These are phyloP conservation scores for Ephydatia muelleri DNA, from an alignment of 37 sponge, comb jelly and placozoan species.

Conservation along the genomic window DNA sequence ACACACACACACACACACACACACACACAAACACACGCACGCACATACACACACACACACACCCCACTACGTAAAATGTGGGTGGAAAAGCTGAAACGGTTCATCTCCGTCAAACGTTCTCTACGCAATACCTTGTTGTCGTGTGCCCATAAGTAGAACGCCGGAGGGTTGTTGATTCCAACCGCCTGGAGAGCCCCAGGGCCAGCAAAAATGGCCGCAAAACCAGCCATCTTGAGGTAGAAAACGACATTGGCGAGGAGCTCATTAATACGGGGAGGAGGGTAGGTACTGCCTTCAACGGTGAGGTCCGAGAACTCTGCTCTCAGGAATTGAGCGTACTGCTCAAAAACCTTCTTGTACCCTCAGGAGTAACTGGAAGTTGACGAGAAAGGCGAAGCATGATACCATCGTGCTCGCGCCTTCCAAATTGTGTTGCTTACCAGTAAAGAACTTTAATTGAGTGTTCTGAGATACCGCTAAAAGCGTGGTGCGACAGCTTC, in stretches of 20 bases:
- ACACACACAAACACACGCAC: too few relatives aligned
- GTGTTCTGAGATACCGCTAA: not conserved
- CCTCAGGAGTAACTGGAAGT: constrained; percentile 80
- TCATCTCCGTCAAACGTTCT: not conserved
- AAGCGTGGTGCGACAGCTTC: not conserved
- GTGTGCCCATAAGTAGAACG: constrained; percentile 70
- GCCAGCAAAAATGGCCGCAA: constrained; percentile 53
- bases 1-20: not conserved
- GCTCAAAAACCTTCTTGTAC: constrained; percentile 89
- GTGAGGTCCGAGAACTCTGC: constrained; percentile 73
- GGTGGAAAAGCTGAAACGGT: not conserved
- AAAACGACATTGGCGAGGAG: constrained; percentile 52
- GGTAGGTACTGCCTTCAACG: constrained; percentile 81
- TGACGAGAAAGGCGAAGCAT: not conserved
- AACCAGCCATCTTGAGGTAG: constrained; percentile 40
- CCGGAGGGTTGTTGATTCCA: constrained; percentile 62
- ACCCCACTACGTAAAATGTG: too few relatives aligned
- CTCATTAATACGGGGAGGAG: constrained; percentile 61
- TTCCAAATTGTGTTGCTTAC: not conserved
- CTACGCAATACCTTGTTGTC: constrained; percentile 71
- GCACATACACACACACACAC: too few relatives aligned
- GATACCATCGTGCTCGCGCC: not conserved
- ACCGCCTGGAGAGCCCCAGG: constrained; percentile 43
- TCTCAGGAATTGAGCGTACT: constrained; percentile 67
- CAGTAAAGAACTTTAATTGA: not conserved